These are phyloP conservation scores for fruit fly (Drosophila melanogaster) DNA, from an alignment of 1,140 invertebrate genomes.

Conservation along the genomic window DNA sequence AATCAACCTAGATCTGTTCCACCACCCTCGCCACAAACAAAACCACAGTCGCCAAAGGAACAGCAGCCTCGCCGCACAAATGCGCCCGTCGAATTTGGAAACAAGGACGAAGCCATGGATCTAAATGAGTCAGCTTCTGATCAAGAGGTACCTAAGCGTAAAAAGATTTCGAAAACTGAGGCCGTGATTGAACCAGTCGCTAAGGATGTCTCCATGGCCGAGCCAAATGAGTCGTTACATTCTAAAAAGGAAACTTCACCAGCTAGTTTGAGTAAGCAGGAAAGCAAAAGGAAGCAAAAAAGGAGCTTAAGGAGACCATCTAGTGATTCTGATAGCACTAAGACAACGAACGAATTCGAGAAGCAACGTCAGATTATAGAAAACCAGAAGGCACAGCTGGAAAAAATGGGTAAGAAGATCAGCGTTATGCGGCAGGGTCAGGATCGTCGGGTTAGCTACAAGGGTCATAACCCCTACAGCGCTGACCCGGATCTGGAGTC, in stretches of 20 bases:
- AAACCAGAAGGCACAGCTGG: not conserved
- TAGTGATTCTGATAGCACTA: not conserved
- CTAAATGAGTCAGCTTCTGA: not conserved
- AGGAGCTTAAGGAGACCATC: not conserved
- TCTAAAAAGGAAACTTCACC: not conserved
- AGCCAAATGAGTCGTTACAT: not conserved
- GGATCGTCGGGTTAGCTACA: constrained; percentile 8
- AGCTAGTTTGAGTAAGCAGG: not conserved
- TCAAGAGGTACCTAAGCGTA: not conserved
- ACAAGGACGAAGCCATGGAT: not conserved
- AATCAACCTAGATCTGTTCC: constrained; percentile 7
- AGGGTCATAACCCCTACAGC: constrained; percentile 24
- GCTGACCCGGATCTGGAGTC: not conserved
- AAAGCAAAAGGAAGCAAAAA: not conserved
- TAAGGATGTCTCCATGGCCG: not conserved
- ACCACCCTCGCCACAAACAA: constrained; percentile 1
- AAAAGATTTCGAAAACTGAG: not conserved
- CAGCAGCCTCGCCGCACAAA: not conserved
- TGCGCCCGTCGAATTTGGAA: not conserved
- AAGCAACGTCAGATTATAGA: not conserved
- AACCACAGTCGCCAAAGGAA: not conserved
- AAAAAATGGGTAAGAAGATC: not conserved
- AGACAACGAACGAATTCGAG: not conserved
- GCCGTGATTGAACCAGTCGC: not conserved
- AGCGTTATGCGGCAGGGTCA: constrained; percentile 11